Base-by-base conservation (phyloP, 1,140 invertebrate genomes). In the Lordiphosa collinella region DNA sequence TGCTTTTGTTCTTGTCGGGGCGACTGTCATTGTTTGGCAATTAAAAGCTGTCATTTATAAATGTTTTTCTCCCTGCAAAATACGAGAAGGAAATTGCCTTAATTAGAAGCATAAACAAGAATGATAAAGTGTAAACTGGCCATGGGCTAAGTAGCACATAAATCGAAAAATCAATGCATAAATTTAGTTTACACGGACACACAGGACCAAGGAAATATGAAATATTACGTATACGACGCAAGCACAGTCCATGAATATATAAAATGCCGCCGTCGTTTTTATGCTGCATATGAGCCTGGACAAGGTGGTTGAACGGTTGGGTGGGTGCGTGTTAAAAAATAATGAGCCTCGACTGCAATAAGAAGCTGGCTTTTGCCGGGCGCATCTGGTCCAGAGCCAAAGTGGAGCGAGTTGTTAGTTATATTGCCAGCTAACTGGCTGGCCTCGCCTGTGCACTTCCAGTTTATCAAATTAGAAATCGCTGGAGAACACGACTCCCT, bases 31-130 rank as follows among this genome's bases (percentile, higher is more conserved):
- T 84, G 59, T 84, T 67, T 60, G 59, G 73, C 72, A 84, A 84
- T 84, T 84, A 84, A 71, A 73, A 78, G 64, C 68, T 73, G 84
- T 84, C 72, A 84, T 76, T 84, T 84, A 72, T 69, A 67, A 62
- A 64, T 84, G 84, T 72, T 11, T 62, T 34, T 22, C 31, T 31
- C n/a, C 31, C 44, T 11, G 25, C 41, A 35, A 14, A 48, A 48
- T 5, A 18, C 1, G 2, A 48, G n/a, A 16, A 18, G 12, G 13
- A 14, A 48, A 34, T 14, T 10, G 10, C n/a, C 16, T 48, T 34
- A 34, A 35, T 48, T 48, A 48, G 46, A 29, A 12, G 12, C 31
- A 34, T 34, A 48, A 25, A 25, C 22, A 25, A 25, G 22, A 25
- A 25, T 25, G 22, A 25, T 25, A 7, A 25, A 25, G 5, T 25